phyloP scores from a whole-genome alignment of 2,888 invertebrate genomes.

The Eupithecia pulchellata region DNA sequence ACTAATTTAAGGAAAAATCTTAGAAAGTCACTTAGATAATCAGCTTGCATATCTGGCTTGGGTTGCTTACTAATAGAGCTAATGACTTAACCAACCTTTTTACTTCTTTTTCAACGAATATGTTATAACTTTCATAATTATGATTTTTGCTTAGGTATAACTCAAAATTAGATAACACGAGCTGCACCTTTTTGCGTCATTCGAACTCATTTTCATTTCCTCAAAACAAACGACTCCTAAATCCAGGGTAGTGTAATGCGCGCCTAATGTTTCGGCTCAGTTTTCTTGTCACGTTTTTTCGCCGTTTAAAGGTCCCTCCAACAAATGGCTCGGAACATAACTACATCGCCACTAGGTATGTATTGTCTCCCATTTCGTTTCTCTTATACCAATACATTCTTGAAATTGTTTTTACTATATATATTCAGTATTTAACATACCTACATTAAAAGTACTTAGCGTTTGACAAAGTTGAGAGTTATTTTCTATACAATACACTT shows the following conservation, averaged over 20 bases:
- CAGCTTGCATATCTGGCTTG: neutral
- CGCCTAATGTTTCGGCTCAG: conserved; percentile 67
- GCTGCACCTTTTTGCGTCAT: conserved; percentile 4
- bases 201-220: conserved; percentile 19
- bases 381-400: neutral
- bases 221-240: conserved; percentile 60
- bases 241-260: conserved; percentile 10
- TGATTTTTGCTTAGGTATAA: neutral
- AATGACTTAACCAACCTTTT: neutral
- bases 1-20: neutral
- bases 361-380: conserved; percentile 8
- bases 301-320: conserved; percentile 74
- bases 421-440: neutral
- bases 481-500: too few relatives aligned
- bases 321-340: conserved; percentile 76
- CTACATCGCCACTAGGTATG: conserved; percentile 61
- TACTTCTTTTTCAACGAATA: neutral
- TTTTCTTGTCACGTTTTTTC: conserved; percentile 82
- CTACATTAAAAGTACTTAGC: neutral
- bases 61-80: neutral
- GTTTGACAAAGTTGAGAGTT: neutral
- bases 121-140: neutral
- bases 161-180: neutral
- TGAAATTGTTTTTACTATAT: neutral
- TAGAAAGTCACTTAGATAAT: neutral